phyloP scores from a whole-genome alignment of 2,797 vertebrate genomes.

The Mormyrus hasselquistii region DNA sequence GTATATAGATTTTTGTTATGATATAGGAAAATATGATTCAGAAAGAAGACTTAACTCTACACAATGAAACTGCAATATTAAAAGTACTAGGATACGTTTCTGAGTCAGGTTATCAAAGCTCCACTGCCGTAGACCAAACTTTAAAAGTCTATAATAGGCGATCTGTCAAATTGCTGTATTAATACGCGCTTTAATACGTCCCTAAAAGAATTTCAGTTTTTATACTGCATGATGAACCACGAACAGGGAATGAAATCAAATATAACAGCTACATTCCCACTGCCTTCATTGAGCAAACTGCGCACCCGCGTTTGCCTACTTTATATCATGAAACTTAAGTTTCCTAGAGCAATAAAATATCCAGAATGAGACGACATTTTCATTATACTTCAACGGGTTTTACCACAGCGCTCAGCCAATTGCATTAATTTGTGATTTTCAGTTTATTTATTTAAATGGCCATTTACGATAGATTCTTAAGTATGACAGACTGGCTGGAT shows the following conservation, averaged over 20 bases:
- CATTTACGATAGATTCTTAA: neutral
- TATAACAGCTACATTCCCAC: neutral
- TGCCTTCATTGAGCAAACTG: neutral
- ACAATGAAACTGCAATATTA: neutral
- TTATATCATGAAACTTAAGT: neutral
- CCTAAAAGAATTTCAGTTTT: neutral
- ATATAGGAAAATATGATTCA: neutral
- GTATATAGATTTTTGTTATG: neutral
- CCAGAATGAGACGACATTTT: neutral
- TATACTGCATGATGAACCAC: neutral
- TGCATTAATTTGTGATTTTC: neutral
- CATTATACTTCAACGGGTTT: neutral
- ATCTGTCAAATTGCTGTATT: neutral
- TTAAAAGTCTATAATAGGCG: neutral
- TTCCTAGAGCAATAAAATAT: neutral
- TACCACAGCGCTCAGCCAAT: neutral
- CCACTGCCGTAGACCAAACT: neutral
- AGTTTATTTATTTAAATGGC: neutral
- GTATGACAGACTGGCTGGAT: neutral
- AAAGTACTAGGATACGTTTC: neutral
- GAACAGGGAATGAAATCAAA: neutral
- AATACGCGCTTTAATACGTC: neutral
- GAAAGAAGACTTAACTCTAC: neutral
- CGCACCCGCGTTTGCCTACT: neutral
- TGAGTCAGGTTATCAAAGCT: neutral